Percentiles rank a stretch among this genome's conserved stretches.
Conservation (phyloP, 2,888 invertebrate species). For the Acleris cristana region DNA sequence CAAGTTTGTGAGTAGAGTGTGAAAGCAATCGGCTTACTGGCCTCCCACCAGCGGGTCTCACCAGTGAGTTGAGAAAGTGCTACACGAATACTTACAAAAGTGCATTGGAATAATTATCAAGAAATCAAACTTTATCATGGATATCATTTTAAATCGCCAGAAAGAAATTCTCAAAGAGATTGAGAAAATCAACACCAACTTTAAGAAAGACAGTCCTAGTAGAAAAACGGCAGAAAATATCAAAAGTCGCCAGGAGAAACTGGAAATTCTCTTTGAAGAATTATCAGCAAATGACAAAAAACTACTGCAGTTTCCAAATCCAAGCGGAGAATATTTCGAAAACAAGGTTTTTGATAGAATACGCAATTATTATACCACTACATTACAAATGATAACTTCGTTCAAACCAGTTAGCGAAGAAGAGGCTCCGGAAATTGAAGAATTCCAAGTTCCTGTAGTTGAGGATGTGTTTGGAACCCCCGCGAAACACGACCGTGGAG, state of each 20-base stretch:
- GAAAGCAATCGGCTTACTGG: not conserved
- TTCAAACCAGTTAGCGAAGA: not conserved
- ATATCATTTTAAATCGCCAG: not conserved
- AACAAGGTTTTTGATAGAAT: not conserved
- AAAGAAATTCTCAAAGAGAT: not conserved
- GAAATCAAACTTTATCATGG: not conserved
- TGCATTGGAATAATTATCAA: not conserved
- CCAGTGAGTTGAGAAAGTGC: not conserved
- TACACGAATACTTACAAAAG: not conserved
- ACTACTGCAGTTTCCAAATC: not conserved
- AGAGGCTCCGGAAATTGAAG: not conserved
- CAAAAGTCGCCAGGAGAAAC: not conserved
- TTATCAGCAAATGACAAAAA: not conserved
- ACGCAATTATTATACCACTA: not conserved
- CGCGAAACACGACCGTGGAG: not conserved
- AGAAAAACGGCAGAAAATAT: not conserved
- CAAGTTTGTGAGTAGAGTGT: not conserved
- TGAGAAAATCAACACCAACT: not conserved
- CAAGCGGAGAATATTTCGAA: not conserved
- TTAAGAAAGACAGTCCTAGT: not conserved
- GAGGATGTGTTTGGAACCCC: not conserved
- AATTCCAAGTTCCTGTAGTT: not conserved
- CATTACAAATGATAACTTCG: not conserved
- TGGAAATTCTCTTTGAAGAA: not conserved
- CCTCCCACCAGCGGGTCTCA: not conserved